Base-by-base conservation (phyloP, 2,888 invertebrate species). In the Cephus nigrinus region DNA sequence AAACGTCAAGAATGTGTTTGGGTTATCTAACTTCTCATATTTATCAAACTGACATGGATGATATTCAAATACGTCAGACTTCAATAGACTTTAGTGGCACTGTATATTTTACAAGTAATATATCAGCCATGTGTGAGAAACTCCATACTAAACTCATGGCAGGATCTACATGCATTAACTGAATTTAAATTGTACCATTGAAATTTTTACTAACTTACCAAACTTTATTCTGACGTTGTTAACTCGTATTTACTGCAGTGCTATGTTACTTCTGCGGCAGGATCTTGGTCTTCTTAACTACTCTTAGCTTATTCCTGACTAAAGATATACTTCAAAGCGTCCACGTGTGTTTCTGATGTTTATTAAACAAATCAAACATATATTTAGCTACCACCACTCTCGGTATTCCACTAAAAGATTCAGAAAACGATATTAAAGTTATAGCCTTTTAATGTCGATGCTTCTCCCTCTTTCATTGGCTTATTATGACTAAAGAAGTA, bases 351-450 rank as follows among this genome's bases (percentile, higher is more conserved):
- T 84, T 80, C 79, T 81, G 78, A 82, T 88, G 88, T 88, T 89
- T 88, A 89, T 88, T 86, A 90, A 88, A 89, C 86, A 87, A 80
- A 85, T 79, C 83, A 77, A 84, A 82, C 82, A 84, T 90, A 90
- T 89, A 89, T 90, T 90, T 91, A 90, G 89, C 86, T 76, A 80
- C 79, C 81, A 80, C 76, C 76, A 76, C 78, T 75, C 79, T 82
- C 79, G 82, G 83, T 81, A 84, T 84, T 84, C 81, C 83, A 73
- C 69, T 73, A 69, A 36, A 72, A 72, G 72, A 77, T 79, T 31
- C 68, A 76, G 36, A 77, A 79, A 77, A 40, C 31, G 71, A 74
- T 55, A 11, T 73, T 40, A n/a, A 76, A 75, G 68, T 69, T 55
- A 55, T 55, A 55, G 55, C 55, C 23, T 55, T 55, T 55, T 55